phyloP scores from a whole-genome alignment of 2,797 vertebrate genomes.

The Pipistrellus kuhlii region DNA sequence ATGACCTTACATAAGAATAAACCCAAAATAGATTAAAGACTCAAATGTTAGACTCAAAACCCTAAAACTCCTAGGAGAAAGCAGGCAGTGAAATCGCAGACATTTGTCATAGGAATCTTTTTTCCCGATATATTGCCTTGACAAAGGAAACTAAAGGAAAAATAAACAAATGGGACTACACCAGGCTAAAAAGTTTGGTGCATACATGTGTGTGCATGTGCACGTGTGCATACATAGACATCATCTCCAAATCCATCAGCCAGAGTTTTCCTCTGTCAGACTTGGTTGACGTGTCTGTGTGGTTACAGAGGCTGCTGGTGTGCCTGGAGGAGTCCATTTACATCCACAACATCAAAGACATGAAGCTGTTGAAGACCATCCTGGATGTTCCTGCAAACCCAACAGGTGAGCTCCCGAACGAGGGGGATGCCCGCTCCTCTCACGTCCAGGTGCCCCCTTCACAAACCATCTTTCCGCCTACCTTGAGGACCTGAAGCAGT shows the following conservation, averaged over 20 bases:
- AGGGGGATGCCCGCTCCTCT: fast-evolving
- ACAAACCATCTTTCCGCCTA: background rate
- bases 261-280: background rate
- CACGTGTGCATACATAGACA: background rate
- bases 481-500: background rate
- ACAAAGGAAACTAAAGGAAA: no score
- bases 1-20: no score
- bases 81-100: no score
- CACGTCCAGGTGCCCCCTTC: fast-evolving
- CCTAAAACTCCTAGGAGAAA: no score
- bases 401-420: conserved; percentile 88
- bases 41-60: no score
- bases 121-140: no score
- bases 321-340: conserved; percentile 97
- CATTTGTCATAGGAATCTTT: no score
- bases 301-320: conserved; percentile 93
- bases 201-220: fast-evolving
- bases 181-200: no score
- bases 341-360: conserved; percentile 98
- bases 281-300: conserved; percentile 68
- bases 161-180: no score
- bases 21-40: no score
- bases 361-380: conserved; percentile 96
- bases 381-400: conserved; percentile 93
- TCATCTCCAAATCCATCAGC: background rate